A percentile compares a stretch with the other conserved stretches of the same genome.
Evolutionary conservation across 92 coral and sea anemone genomes (phyloP).

Genomic region (Palythoa heliodiscus): DNA sequence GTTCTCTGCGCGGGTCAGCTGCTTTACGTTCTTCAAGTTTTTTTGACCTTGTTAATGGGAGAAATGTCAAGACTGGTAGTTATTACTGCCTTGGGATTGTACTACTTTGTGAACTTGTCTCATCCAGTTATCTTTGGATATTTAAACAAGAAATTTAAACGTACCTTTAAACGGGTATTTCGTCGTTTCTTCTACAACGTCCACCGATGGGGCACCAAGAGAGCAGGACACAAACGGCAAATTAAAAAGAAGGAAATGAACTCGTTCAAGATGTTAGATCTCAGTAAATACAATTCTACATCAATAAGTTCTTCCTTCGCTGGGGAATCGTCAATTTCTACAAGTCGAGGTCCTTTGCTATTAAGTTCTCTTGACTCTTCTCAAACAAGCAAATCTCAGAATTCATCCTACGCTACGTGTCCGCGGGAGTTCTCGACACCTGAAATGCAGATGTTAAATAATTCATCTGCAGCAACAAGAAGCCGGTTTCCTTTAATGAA

Average conservation of each 20-base stretch:
- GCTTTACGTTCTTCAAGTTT: slow-evolving; percentile 48
- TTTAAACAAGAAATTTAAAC: slow-evolving; percentile 67
- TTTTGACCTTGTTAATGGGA: slow-evolving; percentile 67
- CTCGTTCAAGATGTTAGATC: slow-evolving; percentile 13
- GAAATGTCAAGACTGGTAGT: slow-evolving; percentile 51
- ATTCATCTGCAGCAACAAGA: background rate
- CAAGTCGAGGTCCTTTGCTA: slow-evolving; percentile 16
- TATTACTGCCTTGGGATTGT: slow-evolving; percentile 47
- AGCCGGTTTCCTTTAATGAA: background rate
- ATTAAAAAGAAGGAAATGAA: slow-evolving; percentile 25
- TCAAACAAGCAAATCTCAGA: background rate
- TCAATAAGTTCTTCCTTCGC: background rate
- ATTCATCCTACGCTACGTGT: background rate
- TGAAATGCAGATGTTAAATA: background rate
- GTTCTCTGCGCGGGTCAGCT: slow-evolving; percentile 62
- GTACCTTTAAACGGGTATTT: slow-evolving; percentile 58
- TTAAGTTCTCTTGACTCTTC: background rate
- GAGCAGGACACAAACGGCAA: slow-evolving; percentile 19
- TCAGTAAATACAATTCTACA: slow-evolving; percentile 26
- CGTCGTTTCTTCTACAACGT: slow-evolving; percentile 43
- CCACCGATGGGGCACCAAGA: slow-evolving; percentile 32
- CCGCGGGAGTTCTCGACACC: background rate
- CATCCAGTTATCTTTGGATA: slow-evolving; percentile 73
- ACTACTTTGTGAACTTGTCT: slow-evolving; percentile 56
- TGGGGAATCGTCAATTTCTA: slow-evolving; percentile 17